Evolutionary conservation across 2,113 vertebrate genomes (phyloP).

Genomic region (Lota lota): DNA sequence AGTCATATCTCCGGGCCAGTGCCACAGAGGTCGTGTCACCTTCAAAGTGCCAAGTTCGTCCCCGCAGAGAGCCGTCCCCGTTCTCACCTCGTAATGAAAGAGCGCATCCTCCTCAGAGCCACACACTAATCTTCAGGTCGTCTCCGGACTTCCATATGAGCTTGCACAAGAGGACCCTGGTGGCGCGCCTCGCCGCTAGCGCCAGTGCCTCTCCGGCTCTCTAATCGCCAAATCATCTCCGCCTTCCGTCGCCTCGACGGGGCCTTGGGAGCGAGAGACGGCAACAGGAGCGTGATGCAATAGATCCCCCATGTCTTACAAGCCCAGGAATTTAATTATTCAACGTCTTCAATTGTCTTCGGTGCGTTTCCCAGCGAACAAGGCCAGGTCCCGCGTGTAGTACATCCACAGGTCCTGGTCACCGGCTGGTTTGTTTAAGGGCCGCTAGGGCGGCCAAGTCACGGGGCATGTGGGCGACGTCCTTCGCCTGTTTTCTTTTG

Average conservation of each 20-base stretch:
- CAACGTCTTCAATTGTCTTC: slow-evolving; percentile 35
- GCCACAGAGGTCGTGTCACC: slow-evolving; percentile 20
- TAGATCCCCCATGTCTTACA: slow-evolving; percentile 3
- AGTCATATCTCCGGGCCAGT: slow-evolving; percentile 15
- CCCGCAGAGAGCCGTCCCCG: slow-evolving; percentile 37
- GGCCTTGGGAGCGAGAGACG: slow-evolving; percentile 1
- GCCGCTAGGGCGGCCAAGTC: slow-evolving; percentile 1
- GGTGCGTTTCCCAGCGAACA: slow-evolving; percentile 55
- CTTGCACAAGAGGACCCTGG: slow-evolving; percentile 7
- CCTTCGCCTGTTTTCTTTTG: background rate
- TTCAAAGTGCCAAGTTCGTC: slow-evolving; percentile 16
- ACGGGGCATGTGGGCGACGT: slow-evolving; percentile 17
- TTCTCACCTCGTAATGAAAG: slow-evolving; percentile 61
- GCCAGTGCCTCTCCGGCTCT: slow-evolving; percentile 14
- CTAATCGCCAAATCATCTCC: slow-evolving; percentile 22
- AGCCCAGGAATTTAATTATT: slow-evolving; percentile 51
- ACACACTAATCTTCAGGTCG: background rate
- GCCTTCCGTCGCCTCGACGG: background rate
- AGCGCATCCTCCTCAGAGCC: background rate
- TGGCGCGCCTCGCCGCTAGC: too few relatives aligned
- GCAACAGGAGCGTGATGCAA: slow-evolving; percentile 18
- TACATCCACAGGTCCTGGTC: background rate
- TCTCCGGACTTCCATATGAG: background rate
- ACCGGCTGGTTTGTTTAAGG: slow-evolving; percentile 28
- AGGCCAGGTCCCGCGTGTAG: slow-evolving; percentile 37